phyloP scores from a whole-genome alignment of 1,140 invertebrate genomes.

The Rhagoletis zephyria region DNA sequence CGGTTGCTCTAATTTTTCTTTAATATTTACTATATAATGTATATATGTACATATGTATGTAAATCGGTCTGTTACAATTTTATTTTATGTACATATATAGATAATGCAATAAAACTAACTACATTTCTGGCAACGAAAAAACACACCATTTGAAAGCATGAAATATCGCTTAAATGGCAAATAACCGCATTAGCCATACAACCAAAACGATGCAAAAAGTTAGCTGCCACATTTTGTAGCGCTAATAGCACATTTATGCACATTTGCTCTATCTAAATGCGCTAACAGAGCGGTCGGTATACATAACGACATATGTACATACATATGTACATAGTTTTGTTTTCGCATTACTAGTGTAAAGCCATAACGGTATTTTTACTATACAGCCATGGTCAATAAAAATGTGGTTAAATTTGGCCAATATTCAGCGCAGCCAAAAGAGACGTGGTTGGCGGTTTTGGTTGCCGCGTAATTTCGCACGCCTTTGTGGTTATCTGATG shows the following conservation, averaged over 20 bases:
- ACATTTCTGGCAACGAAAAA: no score
- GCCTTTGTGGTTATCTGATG: not conserved
- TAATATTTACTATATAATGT: no score
- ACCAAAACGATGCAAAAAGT: not conserved
- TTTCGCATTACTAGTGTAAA: not conserved
- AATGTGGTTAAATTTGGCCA: slow-evolving; percentile 5
- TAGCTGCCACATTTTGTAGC: slow-evolving; percentile 15
- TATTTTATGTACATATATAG: no score
- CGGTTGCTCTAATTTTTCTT: no score
- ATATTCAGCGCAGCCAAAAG: not conserved
- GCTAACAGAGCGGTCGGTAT: slow-evolving; percentile 17
- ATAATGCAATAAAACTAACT: no score
- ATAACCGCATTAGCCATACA: not conserved
- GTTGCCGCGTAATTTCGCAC: not conserved
- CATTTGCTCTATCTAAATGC: not conserved
- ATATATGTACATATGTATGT: no score
- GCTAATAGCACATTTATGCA: not conserved
- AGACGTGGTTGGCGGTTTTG: not conserved
- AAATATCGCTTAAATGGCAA: not conserved
- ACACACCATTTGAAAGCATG: not conserved
- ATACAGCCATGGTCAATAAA: not conserved
- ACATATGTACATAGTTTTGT: not conserved
- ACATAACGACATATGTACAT: no score
- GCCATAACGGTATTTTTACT: slow-evolving; percentile 1
- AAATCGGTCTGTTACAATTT: no score